Evolutionary conservation across 2,888 invertebrate genomes (phyloP).

Genomic region (Parnassius apollo): DNA sequence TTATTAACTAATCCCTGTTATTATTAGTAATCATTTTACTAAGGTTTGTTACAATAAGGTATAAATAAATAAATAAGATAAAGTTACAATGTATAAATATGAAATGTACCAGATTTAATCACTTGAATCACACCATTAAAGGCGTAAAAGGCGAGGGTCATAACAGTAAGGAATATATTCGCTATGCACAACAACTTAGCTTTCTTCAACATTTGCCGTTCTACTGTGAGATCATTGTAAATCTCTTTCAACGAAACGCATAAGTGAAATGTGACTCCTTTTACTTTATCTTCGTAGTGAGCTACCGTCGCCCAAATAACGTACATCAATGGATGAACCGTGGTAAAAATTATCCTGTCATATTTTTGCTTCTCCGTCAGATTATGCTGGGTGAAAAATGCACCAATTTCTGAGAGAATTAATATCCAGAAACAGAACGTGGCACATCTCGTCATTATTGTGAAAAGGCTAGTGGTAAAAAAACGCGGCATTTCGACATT

Average conservation of each 20-base stretch:
- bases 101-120: conserved; percentile 32
- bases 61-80: too few relatives aligned
- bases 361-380: conserved; percentile 35
- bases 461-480: conserved; percentile 30
- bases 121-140: conserved; percentile 36
- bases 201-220: conserved; percentile 47
- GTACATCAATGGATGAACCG: conserved; percentile 43
- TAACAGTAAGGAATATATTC: conserved; percentile 28
- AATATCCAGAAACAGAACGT: conserved; percentile 34
- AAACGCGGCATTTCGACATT: conserved; percentile 33
- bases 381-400: conserved; percentile 41
- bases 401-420: conserved; percentile 37
- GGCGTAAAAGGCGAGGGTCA: conserved; percentile 35
- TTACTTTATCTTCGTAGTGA: conserved; percentile 34
- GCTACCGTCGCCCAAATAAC: conserved; percentile 34
- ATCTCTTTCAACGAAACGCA: conserved; percentile 39
- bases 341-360: conserved; percentile 38
- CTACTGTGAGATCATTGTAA: conserved; percentile 46
- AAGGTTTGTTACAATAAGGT: too few relatives aligned
- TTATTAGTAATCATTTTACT: too few relatives aligned
- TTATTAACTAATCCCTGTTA: too few relatives aligned
- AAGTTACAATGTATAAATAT: too few relatives aligned
- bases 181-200: conserved; percentile 36
- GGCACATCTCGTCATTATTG: conserved; percentile 20
- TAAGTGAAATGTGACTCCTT: conserved; percentile 38